Evolutionary conservation across 2,113 vertebrate genomes (phyloP).

Genomic region (Cephalopterus ornatus): DNA sequence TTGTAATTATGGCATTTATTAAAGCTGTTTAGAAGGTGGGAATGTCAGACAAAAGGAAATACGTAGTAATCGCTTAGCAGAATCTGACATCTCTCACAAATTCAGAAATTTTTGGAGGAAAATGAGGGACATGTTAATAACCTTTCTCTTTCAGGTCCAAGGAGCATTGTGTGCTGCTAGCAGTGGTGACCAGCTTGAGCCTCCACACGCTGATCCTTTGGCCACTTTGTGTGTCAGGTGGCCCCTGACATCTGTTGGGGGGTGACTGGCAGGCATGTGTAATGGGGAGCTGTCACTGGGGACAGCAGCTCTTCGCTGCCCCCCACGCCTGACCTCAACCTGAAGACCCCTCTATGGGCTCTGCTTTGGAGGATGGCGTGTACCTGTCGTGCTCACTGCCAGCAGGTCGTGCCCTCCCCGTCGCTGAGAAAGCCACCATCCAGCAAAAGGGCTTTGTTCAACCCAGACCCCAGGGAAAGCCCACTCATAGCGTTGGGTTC

Average conservation of each 20-base stretch:
- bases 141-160: not conserved
- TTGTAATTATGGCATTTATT: not conserved
- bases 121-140: not conserved
- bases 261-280: not conserved
- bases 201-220: not conserved
- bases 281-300: not conserved
- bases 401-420: not conserved
- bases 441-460: constrained; percentile 13
- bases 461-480: not conserved
- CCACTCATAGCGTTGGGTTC: not conserved
- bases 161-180: not conserved
- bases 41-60: not conserved
- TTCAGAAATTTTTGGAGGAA: not conserved
- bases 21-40: not conserved
- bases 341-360: not conserved
- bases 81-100: not conserved
- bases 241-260: not conserved
- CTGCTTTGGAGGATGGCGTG: not conserved
- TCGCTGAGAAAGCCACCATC: not conserved
- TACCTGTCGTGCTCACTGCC: not conserved
- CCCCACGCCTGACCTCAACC: not conserved
- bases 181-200: not conserved
- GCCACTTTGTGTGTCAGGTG: not conserved
- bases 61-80: not conserved
- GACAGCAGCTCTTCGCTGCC: not conserved